Evolutionary conservation across 1,140 invertebrate species (phyloP), one percentile per base, ranked within the genome.

Genomic region (Coelopa frigida): DNA sequence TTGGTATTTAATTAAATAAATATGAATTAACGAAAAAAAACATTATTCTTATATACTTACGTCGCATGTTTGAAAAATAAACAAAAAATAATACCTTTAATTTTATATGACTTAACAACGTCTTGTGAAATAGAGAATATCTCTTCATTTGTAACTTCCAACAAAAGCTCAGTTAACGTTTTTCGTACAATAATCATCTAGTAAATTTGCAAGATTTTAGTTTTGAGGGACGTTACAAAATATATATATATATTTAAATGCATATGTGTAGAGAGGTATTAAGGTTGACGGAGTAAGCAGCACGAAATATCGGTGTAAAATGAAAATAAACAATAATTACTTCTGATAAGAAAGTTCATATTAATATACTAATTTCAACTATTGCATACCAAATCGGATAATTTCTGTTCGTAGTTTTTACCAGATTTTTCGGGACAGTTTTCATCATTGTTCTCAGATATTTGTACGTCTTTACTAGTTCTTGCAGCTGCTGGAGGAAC

Each of bases 131-230:
- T 78, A 52, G 74, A 72, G 54, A 79, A 68, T 62, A 96, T 92
- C 78, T 94, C 87, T 68, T 85, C 81, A 60, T 85, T 89, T 11
- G 94, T 97, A 53, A 94, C 92, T 61, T 94, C 89, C 45, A 97
- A 75, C 40, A 97, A 77, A 57, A 96, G 85, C 75, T 95, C 89
- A 32, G 92, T 97, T 66, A 96, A 73, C 49, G 85, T 83, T 44
- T 84, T 76, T 52, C 90, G 78, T 17, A 96, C 87, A 69, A 82
- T 83, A 60, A 89, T 68, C 86, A 95, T 94, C 91, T 95, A 63
- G 38, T 50, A 51, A 58, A 53, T 44, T 8, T 29, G 27, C 36
- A 22, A 45, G 21, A n/a, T n/a, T 15, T n/a, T n/a, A n/a, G n/a
- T n/a, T n/a, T n/a, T n/a, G n/a, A n/a, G n/a, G n/a, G n/a, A n/a